A percentile compares a stretch with the other conserved stretches of the same genome.
Evolutionary conservation across 2,888 invertebrate genomes (phyloP).

Genomic region (Polydesmus complanatus): DNA sequence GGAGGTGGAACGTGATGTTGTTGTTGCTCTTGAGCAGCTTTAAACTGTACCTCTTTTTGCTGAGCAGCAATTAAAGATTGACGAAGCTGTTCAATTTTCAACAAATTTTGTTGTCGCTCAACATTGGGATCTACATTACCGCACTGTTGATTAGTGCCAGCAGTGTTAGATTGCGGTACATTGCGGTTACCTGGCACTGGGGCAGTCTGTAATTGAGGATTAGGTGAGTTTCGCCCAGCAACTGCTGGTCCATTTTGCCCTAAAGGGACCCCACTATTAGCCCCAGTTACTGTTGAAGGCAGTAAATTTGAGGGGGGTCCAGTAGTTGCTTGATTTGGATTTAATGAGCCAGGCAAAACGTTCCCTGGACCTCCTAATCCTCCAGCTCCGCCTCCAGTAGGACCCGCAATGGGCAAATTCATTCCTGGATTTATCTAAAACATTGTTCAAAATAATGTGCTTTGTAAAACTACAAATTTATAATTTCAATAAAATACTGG

Average conservation of each 20-base stretch:
- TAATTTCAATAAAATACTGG: not conserved
- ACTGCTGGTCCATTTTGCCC: not conserved
- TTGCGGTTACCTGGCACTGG: constrained; percentile 24
- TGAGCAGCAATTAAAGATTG: constrained; percentile 68
- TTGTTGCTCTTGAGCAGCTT: constrained; percentile 35
- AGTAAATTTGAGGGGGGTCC: not conserved
- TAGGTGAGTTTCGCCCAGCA: not conserved
- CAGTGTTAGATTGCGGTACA: constrained; percentile 2
- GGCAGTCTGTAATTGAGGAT: not conserved
- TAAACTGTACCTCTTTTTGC: constrained; percentile 65
- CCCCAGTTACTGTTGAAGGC: constrained; percentile 4
- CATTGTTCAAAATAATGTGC: not conserved
- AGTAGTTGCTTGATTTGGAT: not conserved
- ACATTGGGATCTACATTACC: constrained; percentile 47
- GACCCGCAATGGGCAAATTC: constrained; percentile 1
- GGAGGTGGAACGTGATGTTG: constrained; percentile 7
- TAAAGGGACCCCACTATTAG: not conserved
- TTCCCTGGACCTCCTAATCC: not conserved
- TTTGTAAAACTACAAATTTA: not conserved
- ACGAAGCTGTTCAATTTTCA: constrained; percentile 59
- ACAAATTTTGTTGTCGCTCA: constrained; percentile 60
- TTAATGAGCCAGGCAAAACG: not conserved
- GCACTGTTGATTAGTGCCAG: not conserved
- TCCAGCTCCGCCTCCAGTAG: not conserved
- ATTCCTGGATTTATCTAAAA: constrained; percentile 8